Evolutionary conservation across 2,888 invertebrate genomes (phyloP).

Genomic region (Galeruca laticollis): DNA sequence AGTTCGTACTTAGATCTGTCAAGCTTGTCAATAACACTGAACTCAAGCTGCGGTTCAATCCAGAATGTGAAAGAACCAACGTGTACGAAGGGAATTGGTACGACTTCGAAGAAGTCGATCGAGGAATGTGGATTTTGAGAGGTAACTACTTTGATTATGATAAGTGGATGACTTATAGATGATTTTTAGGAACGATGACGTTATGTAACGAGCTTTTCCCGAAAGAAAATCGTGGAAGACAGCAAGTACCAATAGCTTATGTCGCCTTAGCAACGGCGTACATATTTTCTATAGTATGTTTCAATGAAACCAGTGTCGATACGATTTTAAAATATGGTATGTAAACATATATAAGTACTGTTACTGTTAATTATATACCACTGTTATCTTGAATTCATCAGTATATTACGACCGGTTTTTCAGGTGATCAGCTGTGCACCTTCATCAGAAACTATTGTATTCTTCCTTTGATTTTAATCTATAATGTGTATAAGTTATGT

Average conservation of each 20-base stretch:
- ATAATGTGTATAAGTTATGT: too few relatives aligned
- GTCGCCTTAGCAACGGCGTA: constrained; percentile 72
- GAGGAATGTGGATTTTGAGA: constrained; percentile 63
- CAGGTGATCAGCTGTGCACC: not conserved
- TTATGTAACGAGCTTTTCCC: constrained; percentile 59
- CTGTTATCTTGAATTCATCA: too few relatives aligned
- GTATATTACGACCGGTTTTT: too few relatives aligned
- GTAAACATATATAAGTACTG: too few relatives aligned
- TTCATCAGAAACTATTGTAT: not conserved
- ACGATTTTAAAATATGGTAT: constrained; percentile 71
- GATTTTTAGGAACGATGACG: constrained; percentile 54
- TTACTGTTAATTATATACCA: too few relatives aligned
- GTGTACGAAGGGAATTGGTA: constrained; percentile 62
- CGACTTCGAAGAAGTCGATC: constrained; percentile 61
- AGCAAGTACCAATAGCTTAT: constrained; percentile 71
- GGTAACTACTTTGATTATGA: constrained; percentile 48
- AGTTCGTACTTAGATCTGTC: constrained; percentile 56
- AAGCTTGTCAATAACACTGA: constrained; percentile 55
- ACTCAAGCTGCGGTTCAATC: constrained; percentile 54
- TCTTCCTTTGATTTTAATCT: too few relatives aligned
- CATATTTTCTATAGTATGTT: constrained; percentile 71
- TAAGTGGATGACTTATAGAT: not conserved
- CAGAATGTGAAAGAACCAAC: constrained; percentile 50
- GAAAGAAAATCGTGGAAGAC: constrained; percentile 60
- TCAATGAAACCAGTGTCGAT: constrained; percentile 72